These are phyloP conservation scores for Cheilosia soror DNA, from an alignment of 2,888 invertebrate genomes.

Conservation along the genomic window DNA sequence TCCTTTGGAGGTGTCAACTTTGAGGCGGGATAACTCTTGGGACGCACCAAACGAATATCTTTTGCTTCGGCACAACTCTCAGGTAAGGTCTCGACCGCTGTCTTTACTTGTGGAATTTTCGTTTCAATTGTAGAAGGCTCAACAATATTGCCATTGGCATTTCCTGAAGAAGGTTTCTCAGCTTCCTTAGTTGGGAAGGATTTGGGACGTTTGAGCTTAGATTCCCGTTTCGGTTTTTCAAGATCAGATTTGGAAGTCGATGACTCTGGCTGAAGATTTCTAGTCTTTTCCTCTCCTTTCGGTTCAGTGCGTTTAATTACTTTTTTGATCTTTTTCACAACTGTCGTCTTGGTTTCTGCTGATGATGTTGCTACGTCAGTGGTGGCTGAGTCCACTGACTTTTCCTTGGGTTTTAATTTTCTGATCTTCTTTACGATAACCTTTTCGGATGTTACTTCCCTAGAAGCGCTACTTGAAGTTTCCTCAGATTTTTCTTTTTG, in stretches of 20 bases:
- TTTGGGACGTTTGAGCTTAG: conserved; percentile 85
- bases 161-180: conserved; percentile 42
- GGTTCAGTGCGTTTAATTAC: conserved; percentile 79
- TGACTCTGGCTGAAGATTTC: conserved; percentile 42
- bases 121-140: conserved; percentile 39
- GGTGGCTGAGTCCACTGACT: conserved; percentile 63
- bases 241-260: conserved; percentile 64
- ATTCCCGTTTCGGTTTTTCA: conserved; percentile 81
- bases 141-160: conserved; percentile 19
- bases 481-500: conserved; percentile 76
- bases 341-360: conserved; percentile 74
- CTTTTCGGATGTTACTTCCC: conserved; percentile 58
- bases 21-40: conserved; percentile 86
- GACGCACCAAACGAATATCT: conserved; percentile 84
- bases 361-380: conserved; percentile 62
- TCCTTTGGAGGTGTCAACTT: conserved; percentile 82
- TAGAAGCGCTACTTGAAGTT: conserved; percentile 62
- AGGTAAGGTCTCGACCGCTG: conserved; percentile 42
- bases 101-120: conserved; percentile 50
- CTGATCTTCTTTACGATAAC: conserved; percentile 78
- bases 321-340: conserved; percentile 80
- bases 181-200: conserved; percentile 85
- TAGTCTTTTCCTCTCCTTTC: conserved; percentile 70
- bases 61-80: conserved; percentile 63
- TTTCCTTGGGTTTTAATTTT: conserved; percentile 80